Evolutionary conservation across 2,888 invertebrate genomes (phyloP).

Genomic region (Anagyrus pseudococci): DNA sequence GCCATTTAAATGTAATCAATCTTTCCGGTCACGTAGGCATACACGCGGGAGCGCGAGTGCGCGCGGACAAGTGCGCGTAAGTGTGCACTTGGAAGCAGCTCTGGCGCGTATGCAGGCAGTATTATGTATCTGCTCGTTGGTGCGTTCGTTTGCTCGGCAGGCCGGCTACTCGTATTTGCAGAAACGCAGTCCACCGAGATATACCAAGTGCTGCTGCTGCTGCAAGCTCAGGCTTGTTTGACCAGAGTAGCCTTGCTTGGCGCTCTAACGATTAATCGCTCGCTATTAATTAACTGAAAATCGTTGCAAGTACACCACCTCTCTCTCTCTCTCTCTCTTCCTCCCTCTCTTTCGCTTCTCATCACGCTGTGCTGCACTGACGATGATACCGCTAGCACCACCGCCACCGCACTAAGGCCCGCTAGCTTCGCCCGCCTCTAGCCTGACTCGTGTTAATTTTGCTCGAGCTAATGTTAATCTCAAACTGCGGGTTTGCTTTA

Average conservation of each 20-base stretch:
- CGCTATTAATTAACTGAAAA: slow-evolving; percentile 55
- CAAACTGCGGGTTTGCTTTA: too few relatives aligned
- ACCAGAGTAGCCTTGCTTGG: slow-evolving; percentile 49
- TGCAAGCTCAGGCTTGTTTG: slow-evolving; percentile 52
- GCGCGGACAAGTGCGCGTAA: not conserved
- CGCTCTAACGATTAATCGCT: slow-evolving; percentile 56
- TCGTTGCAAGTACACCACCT: too few relatives aligned
- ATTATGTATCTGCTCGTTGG: slow-evolving; percentile 5
- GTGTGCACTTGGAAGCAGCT: not conserved
- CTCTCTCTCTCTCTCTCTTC: slow-evolving; percentile 8
- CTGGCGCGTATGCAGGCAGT: not conserved
- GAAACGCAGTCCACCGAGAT: too few relatives aligned
- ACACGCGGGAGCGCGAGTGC: not conserved
- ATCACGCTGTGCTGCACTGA: not conserved
- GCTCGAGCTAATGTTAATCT: too few relatives aligned
- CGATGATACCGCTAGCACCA: too few relatives aligned
- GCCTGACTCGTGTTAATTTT: too few relatives aligned
- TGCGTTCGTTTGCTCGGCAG: slow-evolving; percentile 17
- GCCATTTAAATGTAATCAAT: too few relatives aligned
- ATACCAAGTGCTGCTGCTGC: slow-evolving; percentile 44
- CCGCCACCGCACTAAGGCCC: too few relatives aligned
- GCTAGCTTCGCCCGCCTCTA: too few relatives aligned
- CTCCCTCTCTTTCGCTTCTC: slow-evolving; percentile 11
- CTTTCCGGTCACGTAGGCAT: too few relatives aligned
- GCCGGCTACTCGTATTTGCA: slow-evolving; percentile 46